A percentile compares a stretch with the other conserved stretches of the same genome.
Evolutionary conservation across 2,113 vertebrate species (phyloP).

Genomic region (Helogale parvula): DNA sequence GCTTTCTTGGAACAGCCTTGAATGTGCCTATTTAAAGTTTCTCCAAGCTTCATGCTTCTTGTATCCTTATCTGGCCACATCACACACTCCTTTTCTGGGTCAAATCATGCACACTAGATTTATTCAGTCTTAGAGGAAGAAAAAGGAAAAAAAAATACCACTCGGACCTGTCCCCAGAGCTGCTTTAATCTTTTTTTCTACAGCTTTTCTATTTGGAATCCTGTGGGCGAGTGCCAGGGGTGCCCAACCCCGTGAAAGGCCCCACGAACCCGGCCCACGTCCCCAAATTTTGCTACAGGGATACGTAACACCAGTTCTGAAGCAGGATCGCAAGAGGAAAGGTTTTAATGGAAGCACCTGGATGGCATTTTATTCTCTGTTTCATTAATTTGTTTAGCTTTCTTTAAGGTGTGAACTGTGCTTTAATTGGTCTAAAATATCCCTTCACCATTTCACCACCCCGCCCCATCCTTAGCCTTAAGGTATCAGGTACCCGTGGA

Average conservation of each 20-base stretch:
- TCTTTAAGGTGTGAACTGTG: not conserved
- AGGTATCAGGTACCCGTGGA: not conserved
- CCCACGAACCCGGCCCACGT: not conserved
- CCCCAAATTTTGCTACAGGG: not conserved
- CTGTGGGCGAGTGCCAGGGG: not conserved
- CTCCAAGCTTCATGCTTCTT: not conserved
- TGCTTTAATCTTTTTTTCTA: not conserved
- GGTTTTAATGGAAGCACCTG: not conserved
- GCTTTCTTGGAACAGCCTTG: not conserved
- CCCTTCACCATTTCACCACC: not conserved
- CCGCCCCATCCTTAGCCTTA: not conserved
- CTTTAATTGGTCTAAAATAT: not conserved
- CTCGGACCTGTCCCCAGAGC: not conserved
- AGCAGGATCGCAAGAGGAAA: not conserved
- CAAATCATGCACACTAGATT: not conserved
- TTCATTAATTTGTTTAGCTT: not conserved
- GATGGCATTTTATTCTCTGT: not conserved
- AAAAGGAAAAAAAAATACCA: not conserved
- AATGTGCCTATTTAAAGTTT: not conserved
- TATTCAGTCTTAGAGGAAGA: not conserved
- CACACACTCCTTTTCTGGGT: not conserved
- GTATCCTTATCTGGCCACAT: not conserved
- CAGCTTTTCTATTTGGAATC: not conserved
- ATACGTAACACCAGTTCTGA: not conserved
- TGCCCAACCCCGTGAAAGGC: not conserved